phyloP scores from a whole-genome alignment of 2,888 invertebrate genomes.

The Heliconius erato region DNA sequence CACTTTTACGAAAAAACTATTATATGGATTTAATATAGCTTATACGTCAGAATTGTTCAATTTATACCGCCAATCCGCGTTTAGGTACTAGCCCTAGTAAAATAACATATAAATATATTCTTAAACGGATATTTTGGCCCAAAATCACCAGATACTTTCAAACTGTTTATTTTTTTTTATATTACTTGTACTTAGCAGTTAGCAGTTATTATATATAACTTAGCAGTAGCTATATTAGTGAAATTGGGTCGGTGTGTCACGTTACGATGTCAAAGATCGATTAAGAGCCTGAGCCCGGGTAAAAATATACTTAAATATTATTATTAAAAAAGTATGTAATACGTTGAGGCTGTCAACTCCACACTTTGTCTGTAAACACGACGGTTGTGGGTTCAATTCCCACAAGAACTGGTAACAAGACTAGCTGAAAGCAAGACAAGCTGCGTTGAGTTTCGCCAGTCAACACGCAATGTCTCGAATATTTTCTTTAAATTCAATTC shows the following conservation, averaged over 20 bases:
- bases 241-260: conserved; percentile 45
- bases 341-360: background rate
- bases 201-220: background rate
- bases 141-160: no score
- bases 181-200: background rate
- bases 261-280: conserved; percentile 50
- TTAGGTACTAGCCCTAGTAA: no score
- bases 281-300: conserved; percentile 18
- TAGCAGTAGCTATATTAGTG: no score
- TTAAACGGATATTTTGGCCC: background rate
- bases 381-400: background rate
- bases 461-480: background rate
- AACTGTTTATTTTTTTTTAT: background rate
- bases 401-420: background rate
- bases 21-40: no score
- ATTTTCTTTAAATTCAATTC: no score
- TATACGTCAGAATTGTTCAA: no score
- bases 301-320: conserved; percentile 8
- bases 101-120: background rate
- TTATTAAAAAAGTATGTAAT: background rate
- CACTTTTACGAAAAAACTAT: no score
- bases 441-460: background rate
- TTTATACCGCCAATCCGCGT: no score
- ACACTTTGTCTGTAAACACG: no score
- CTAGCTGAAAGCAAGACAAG: no score